A percentile compares a stretch with the other conserved stretches of the same genome.
These are phyloP conservation scores for Euborellia annulipes DNA, from an alignment of 1,140 invertebrate species.

Conservation along the genomic window DNA sequence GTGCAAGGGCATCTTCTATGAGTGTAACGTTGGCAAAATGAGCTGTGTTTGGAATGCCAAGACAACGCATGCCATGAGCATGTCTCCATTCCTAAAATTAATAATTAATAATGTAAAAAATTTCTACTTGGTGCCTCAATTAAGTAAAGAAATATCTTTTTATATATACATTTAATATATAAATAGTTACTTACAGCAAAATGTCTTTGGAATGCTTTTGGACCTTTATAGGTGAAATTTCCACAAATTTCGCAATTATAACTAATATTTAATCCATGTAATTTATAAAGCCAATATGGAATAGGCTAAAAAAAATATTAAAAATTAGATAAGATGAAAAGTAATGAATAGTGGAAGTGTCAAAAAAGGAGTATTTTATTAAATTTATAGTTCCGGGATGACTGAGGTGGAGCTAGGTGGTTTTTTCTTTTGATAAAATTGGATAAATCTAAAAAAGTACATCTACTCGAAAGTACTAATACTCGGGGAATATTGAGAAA, in stretches of 20 bases:
- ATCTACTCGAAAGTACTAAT: too few species aligned
- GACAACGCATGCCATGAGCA: slow-evolving; percentile 96
- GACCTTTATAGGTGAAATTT: slow-evolving; percentile 98
- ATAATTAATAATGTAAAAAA: slow-evolving; percentile 4
- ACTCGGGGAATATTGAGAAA: too few species aligned
- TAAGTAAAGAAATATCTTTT: slow-evolving; percentile 5
- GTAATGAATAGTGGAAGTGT: too few species aligned
- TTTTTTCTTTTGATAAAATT: too few species aligned
- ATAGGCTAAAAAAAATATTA: slow-evolving; percentile 60
- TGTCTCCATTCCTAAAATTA: slow-evolving; percentile 81
- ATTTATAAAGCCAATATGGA: slow-evolving; percentile 98
- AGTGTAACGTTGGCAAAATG: slow-evolving; percentile 99
- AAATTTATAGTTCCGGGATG: too few species aligned
- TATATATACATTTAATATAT: background rate
- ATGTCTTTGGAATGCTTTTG: slow-evolving; percentile 98
- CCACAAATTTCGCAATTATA: slow-evolving; percentile 99
- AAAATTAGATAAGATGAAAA: too few species aligned
- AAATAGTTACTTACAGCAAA: slow-evolving; percentile 56
- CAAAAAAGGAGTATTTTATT: too few species aligned
- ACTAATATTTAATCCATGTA: slow-evolving; percentile 97
- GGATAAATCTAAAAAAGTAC: too few species aligned
- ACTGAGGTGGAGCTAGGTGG: too few species aligned
- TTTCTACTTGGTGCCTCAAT: background rate
- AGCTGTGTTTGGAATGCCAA: slow-evolving; percentile 98
- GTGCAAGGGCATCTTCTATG: slow-evolving; percentile 91